A percentile compares a stretch with the other conserved stretches of the same genome.
Conservation (phyloP, 2,113 vertebrate species). For the Cololabis saira region DNA sequence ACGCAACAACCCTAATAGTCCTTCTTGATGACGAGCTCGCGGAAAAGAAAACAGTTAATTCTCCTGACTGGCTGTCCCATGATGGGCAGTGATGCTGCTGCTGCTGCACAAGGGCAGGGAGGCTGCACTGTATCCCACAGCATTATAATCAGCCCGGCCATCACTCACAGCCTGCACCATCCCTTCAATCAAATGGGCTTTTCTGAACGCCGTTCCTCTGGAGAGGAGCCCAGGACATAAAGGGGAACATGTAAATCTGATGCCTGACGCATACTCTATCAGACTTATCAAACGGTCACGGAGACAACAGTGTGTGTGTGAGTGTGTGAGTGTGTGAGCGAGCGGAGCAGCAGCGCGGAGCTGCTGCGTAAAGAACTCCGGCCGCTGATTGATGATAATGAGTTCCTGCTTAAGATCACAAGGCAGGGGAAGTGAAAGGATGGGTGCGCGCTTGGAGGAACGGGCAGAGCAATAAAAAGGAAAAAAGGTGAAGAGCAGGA, state of each 20-base stretch:
- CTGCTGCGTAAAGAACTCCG: constrained; percentile 62
- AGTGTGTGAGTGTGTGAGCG: constrained; percentile 8
- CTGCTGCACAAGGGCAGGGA: constrained; percentile 48
- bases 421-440: constrained; percentile 18
- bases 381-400: constrained; percentile 74
- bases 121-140: constrained; percentile 5
- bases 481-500: constrained; percentile 17
- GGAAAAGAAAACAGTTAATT: constrained; percentile 59
- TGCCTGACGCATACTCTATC: constrained; percentile 43
- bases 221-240: constrained; percentile 46
- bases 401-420: constrained; percentile 58
- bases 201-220: constrained; percentile 32
- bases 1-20: constrained; percentile 46
- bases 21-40: constrained; percentile 43
- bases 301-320: constrained; percentile 14
- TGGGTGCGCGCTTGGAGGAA: background rate
- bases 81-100: constrained; percentile 37
- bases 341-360: constrained; percentile 31
- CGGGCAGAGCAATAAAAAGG: background rate
- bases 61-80: constrained; percentile 28
- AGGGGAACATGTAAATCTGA: constrained; percentile 64
- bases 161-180: constrained; percentile 47
- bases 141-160: constrained; percentile 46
- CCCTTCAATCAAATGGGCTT: constrained; percentile 60
- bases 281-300: constrained; percentile 46